Conservation (phyloP, 2,797 vertebrate genomes). For the Catostomus latipinnis region DNA sequence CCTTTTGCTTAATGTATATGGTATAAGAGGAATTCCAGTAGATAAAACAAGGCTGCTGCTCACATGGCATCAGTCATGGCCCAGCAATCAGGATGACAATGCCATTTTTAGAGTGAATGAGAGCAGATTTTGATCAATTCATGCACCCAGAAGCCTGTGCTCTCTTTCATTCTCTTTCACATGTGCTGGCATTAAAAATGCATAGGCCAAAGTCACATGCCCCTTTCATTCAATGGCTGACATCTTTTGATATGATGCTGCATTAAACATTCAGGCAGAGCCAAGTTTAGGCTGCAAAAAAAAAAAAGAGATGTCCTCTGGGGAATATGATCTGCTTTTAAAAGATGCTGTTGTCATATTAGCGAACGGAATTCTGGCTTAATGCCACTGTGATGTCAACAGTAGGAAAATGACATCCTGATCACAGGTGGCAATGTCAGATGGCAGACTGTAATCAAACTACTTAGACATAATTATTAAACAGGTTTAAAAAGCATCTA, state of each 20-base stretch:
- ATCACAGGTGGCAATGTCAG: constrained; percentile 12
- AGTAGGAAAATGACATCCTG: background rate
- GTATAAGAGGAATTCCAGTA: background rate
- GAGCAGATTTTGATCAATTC: constrained; percentile 11
- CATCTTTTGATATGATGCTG: constrained; percentile 46
- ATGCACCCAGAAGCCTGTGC: constrained; percentile 18
- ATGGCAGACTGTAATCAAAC: background rate
- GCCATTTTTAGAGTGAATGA: constrained; percentile 19
- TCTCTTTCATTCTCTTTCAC: constrained; percentile 6
- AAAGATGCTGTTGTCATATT: background rate
- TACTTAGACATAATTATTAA: background rate
- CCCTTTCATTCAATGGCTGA: constrained; percentile 45
- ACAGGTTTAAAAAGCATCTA: background rate
- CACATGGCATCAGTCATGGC: constrained; percentile 32
- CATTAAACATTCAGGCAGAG: constrained; percentile 52
- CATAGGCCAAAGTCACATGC: constrained; percentile 36
- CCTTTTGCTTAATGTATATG: background rate
- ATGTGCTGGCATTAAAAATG: constrained; percentile 46
- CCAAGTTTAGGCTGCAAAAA: constrained; percentile 33
- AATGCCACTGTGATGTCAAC: background rate
- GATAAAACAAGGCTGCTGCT: background rate
- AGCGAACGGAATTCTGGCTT: constrained; percentile 6
- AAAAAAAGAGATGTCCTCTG: constrained; percentile 15
- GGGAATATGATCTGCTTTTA: constrained; percentile 23
- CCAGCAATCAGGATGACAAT: constrained; percentile 24